Evolutionary conservation across 2,113 vertebrate species (phyloP), one percentile per base, ranked within the genome.

Genomic region (Alces alces): DNA sequence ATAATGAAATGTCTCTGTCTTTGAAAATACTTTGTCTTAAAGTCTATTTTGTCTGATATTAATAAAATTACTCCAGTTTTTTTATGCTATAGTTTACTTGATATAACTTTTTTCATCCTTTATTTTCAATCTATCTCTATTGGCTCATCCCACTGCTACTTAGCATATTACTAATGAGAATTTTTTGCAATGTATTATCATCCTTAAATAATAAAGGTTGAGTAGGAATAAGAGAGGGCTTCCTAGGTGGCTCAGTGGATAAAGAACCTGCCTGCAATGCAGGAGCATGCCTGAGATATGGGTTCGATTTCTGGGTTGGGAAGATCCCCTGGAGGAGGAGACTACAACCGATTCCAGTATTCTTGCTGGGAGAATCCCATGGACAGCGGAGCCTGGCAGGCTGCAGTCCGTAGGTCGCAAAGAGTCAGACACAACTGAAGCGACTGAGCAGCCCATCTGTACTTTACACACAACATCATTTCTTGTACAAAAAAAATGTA

Each of bases 61-160:
- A 55, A 85, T 47, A 23, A 17, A 73, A 45, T 36, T 19, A 45
- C 6, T 39, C 15, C 43, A n/a, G 84, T 6, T 83, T 58, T 58
- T 43, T 70, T 30, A 52, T 70, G 60, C n/a, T 52, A 23, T 89
- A 28, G 11, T 60, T 60, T 83, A 28, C 27, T 89, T 52, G 66
- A 8, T 36, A 16, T 7, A 57, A 50, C n/a, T 28, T 85, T 89
- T 27, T 57, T 86, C 50, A 61, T 45, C 33, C 17, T 55, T 87
- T 66, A 19, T 50, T 89, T 92, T 89, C 27, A 57, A 47, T 39
- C 39, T 30, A 5, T 36, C n/a, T 70, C 17, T 36, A 97, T 61
- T 97, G 89, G 79, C 84, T 97, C 93, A 95, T 98, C 98, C 94
- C 43, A 43, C 90, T 97, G 66, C 47, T 97, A 33, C 85, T 98